Conservation (phyloP, 2,797 vertebrate species). For the Acrocephalus scirpaceus region DNA sequence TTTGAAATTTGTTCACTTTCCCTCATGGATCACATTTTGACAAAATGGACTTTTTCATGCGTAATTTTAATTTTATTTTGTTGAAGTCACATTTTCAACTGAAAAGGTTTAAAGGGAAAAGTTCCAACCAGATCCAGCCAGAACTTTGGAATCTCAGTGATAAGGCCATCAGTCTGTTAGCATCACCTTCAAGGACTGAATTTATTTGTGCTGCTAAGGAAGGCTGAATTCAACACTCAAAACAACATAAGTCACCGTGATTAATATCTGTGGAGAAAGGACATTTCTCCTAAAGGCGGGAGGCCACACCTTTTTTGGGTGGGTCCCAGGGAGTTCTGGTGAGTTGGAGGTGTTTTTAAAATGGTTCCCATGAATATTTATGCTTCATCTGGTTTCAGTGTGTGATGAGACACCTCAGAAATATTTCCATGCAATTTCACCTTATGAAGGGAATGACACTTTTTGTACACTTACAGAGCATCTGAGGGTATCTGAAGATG, state of each 20-base stretch:
- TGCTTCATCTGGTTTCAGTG: neutral
- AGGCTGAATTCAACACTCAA: neutral
- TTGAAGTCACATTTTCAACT: neutral
- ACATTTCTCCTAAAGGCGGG: neutral
- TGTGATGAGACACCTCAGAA: neutral
- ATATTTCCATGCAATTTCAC: neutral
- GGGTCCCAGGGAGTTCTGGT: neutral
- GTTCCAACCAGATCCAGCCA: neutral
- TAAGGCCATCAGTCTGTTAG: neutral
- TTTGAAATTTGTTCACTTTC: slow-evolving; percentile 24
- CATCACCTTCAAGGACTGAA: slow-evolving; percentile 29
- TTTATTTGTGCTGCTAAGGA: neutral
- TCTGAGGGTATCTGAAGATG: neutral
- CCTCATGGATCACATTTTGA: slow-evolving; percentile 15
- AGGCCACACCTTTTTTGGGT: neutral
- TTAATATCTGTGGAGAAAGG: neutral
- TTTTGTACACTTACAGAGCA: neutral
- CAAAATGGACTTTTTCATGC: slow-evolving; percentile 15
- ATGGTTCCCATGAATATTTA: neutral
- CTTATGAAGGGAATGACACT: neutral
- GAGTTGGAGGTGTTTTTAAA: neutral
- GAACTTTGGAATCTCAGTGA: neutral
- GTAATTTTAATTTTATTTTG: slow-evolving; percentile 47
- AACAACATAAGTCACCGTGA: neutral
- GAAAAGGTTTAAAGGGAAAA: neutral